These are phyloP conservation scores for Tyrannus savana DNA, from an alignment of 2,113 vertebrate genomes.

Conservation along the genomic window DNA sequence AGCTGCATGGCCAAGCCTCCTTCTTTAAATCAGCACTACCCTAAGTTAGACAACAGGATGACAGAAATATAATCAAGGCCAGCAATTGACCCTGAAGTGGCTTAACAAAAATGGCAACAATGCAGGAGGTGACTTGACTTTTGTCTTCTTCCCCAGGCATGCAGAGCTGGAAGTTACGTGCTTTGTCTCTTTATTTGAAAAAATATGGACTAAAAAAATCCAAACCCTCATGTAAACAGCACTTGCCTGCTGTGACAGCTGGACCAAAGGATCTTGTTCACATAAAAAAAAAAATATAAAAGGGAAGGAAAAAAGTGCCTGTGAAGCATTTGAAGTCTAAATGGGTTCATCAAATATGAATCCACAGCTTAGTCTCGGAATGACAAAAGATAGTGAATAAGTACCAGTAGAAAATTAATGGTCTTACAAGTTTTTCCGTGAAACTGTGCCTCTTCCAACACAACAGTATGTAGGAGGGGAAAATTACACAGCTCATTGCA, in stretches of 20 bases:
- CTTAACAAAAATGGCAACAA: background rate
- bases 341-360: constrained; percentile 3
- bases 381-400: constrained; percentile 12
- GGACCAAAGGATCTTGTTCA: background rate
- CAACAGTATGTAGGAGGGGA: background rate
- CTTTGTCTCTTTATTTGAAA: background rate
- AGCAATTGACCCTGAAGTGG: constrained; percentile 4
- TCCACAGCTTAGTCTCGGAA: background rate
- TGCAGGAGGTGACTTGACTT: background rate
- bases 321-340: background rate
- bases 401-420: background rate
- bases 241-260: constrained; percentile 25
- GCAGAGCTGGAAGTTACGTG: background rate
- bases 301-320: background rate
- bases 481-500: background rate
- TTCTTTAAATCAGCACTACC: background rate
- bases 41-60: background rate
- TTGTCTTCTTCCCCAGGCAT: background rate
- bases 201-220: background rate
- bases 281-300: background rate
- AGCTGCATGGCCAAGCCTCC: fast-evolving
- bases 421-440: background rate
- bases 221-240: background rate
- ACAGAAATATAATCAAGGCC: background rate
- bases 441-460: background rate